Evolutionary conservation across 2,888 invertebrate species (phyloP).

Genomic region (Lasioglossum calceatum): DNA sequence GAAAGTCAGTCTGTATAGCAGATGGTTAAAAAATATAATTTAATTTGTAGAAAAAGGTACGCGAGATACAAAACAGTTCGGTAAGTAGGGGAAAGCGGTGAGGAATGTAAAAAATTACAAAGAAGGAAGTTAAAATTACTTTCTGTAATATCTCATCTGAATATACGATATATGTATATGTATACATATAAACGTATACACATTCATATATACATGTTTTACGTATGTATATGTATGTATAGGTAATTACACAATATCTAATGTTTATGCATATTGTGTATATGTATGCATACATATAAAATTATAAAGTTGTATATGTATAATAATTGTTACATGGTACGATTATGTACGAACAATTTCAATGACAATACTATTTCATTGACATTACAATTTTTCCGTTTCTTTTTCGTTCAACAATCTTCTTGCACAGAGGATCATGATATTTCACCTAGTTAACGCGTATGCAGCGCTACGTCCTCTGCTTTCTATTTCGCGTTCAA

Average conservation of each 20-base stretch:
- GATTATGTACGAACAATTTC: conserved; percentile 51
- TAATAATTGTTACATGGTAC: conserved; percentile 50
- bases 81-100: background rate
- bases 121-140: conserved; percentile 50
- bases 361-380: conserved; percentile 51
- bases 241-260: conserved; percentile 49
- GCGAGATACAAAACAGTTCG: conserved; percentile 1
- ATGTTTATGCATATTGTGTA: conserved; percentile 49
- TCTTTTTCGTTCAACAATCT: conserved; percentile 34
- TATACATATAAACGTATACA: conserved; percentile 33
- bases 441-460: conserved; percentile 34
- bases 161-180: conserved; percentile 49
- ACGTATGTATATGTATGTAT: conserved; percentile 35
- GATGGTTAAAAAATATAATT: conserved; percentile 19
- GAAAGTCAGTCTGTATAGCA: background rate
- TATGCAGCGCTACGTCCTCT: conserved; percentile 29
- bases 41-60: background rate
- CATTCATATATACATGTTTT: conserved; percentile 14
- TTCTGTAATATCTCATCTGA: conserved; percentile 51
- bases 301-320: conserved; percentile 57
- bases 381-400: conserved; percentile 30
- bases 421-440: conserved; percentile 24
- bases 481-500: conserved; percentile 1
- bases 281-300: conserved; percentile 59
- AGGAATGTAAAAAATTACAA: conserved; percentile 38